Evolutionary conservation across 2,797 vertebrate species (phyloP), one percentile per base, ranked within the genome.

Genomic region (Nasua narica): DNA sequence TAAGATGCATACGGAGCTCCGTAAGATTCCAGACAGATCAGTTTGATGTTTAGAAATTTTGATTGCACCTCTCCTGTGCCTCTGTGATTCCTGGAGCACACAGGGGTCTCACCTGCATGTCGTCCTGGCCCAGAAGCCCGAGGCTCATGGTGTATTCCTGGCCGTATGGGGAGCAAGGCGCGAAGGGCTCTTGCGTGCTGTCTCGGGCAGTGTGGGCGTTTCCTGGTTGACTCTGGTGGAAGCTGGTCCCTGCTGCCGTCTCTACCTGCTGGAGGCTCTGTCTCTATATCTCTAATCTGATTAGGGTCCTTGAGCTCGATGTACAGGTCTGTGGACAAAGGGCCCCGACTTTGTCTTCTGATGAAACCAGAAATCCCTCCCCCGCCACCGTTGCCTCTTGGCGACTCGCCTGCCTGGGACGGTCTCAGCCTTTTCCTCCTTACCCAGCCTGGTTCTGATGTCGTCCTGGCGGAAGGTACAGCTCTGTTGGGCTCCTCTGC

Each of bases 31-130:
- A 96, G 92, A 27, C 7, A 90, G 86, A 91, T 91, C 87, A 91
- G 56, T 88, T 94, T 93, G 95, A 89, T 97, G 90, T 95, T 96
- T 96, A 90, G 95, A 97, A 70, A 7, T n/a, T 52, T 92, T 92
- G 76, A 95, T 54, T 58, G 91, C 89, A 90, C 89, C 82, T 90
- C 92, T 97, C 97, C 94, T 95, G 72, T 90, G 96, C 96, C 83
- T 65, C 78, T 94, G 89, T 94, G 93, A 87, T 97, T 96, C 88
- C 94, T 90, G 94, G 19, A 37, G 74, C 11, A 1, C 10, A 3
- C 2, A 5, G 13, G 5, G 5, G 23, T 21, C 65, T 29, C 32
- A 0, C 27, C 32, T 16, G 43, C 2, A 2, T 4, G 0, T 19
- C 3, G 1, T n/a, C 23, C 43, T 2, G 35, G 14, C 5, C n/a